Base-by-base conservation (phyloP, 92 coral and sea anemone genomes). In the Micromussa lordhowensis region DNA sequence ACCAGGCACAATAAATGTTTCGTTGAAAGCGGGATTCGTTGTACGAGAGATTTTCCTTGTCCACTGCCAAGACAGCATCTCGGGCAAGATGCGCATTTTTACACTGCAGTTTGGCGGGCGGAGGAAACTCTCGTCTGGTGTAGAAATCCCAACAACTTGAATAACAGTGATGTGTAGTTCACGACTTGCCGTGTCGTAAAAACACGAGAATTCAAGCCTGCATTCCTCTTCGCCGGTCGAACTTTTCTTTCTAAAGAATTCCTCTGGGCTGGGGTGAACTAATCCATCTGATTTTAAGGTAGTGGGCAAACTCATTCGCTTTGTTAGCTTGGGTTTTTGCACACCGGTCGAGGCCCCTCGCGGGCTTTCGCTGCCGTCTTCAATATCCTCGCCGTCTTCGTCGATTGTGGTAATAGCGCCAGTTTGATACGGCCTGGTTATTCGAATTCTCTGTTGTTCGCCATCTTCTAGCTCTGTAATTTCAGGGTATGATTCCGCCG, bases 91-190 rank as follows among this genome's bases (percentile, higher is more conserved):
- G 36, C 99, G 89, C 97, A 97, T 95, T 78, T 96, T 93, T 0
- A 97, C 99, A 75, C 98, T 96, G 80, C 96, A 97, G 78, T 94
- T 94, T 26, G 98, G 98, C 61, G 96, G 96, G 78, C 95, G 94
- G 49, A 93, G 91, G 66, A 93, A 92, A 44, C 94, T 94, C n/a
- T 94, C 96, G 63, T 96, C 95, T 18, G 97, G 94, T 4, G 90
- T 92, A 3, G 98, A 98, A 54, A 97, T 93, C 17, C 96, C 94
- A 19, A 92, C 79, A 35, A 94, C 94, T 70, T 92, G 96, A 35
- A 97, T 88, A 0, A 97, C 99, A 2, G 99, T 97, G 51, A 97
- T 88, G 68, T 97, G 99, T 21, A 97, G 66, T 36, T 97, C 99
- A 77, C 96, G 96, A 15, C 95, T 94, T 8, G 98, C 98, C 2